Base-by-base conservation (phyloP, 2,113 vertebrate genomes). In the Istiophorus platypterus region DNA sequence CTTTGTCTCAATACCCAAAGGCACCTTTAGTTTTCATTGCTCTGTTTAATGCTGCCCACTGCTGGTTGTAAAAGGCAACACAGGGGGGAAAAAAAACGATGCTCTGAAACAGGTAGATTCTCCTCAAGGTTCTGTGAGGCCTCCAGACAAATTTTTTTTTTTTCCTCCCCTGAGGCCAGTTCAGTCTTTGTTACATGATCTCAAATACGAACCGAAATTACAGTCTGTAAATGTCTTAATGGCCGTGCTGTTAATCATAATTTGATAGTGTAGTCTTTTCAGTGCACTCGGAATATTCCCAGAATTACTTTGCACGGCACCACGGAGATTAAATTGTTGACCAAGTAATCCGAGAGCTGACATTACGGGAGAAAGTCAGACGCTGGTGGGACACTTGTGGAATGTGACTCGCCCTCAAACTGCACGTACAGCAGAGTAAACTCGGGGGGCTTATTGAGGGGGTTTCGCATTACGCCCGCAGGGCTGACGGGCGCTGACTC, bases 11-110 rank as follows among this genome's bases (percentile, higher is more conserved):
- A 10, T 37, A 26, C 72, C 62, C 70, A 56, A 13, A 51, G 57
- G 72, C 65, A 17, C 12, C 37, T 26, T 75, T 57, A 39, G 37
- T 39, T 71, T 58, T 69, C 22, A 74, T 86, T 90, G 58, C 5
- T 75, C 80, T 77, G 87, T 80, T 47, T 1, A 81, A 88, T 89
- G 90, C 92, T 88, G 86, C 92, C 92, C 86, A 69, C 94, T 94
- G 80, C 76, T 94, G 94, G 88, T 47, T 41, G 4, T 27, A 6
- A 42, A 51, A 41, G 77, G 83, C 1, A 89, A 34, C 78, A 52
- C 88, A 85, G 56, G 22, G 4, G n/a, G n/a, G n/a, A n/a, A n/a
- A n/a, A 8, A 24, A 47, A 51, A 52, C 20, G 10, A 22, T 9
- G 0, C 24, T 11, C 22, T 56, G n/a, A 26, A 56, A 24, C 11